Base-by-base conservation (phyloP, 2,797 vertebrate species). In the Bucorvus abyssinicus region DNA sequence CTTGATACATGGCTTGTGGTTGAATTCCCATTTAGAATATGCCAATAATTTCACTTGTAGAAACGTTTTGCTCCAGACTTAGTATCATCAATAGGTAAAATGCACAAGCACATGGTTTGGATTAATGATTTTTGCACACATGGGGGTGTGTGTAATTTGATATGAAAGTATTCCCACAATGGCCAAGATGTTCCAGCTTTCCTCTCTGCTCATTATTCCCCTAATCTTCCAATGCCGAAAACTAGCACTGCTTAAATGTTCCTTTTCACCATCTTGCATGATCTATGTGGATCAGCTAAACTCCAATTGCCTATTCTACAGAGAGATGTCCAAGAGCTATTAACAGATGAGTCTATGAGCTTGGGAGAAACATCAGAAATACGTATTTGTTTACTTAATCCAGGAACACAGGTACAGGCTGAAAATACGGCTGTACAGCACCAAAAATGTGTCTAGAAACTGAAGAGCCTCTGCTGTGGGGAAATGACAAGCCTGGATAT, bases 1-100 rank as follows among this genome's bases (percentile, higher is more conserved):
- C 67, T 49, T 5, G 60, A 89, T 47, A 73, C 32, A n/a, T 0
- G 0, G 13, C 32, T 78, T 5, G 3, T 11, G 18, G 70, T 15
- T 60, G 53, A 61, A 84, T 78, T 86, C 64, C 73, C 34, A 4
- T 12, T n/a, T 44, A 84, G 67, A 81, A 57, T 32, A 45, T 1
- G 26, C 17, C 87, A 56, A 32, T 3, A 64, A 40, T 52, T 83
- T 59, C 26, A 50, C 57, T 40, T 59, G 3, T 24, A 27, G 76
- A 32, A 6, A 2, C 2, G n/a, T 21, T 90, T 50, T 50, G 50
- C 10, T 69, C 82, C 61, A 59, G 34, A 45, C 4, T 29, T 52
- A 0, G 2, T 10, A 45, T 10, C 47, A 40, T 13, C 87, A 45
- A 12, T 3, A 81, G 50, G 93, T 75, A 57, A 77, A 87, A 63